Evolutionary conservation across 2,113 vertebrate genomes (phyloP).

Genomic region (Alligator mississippiensis): DNA sequence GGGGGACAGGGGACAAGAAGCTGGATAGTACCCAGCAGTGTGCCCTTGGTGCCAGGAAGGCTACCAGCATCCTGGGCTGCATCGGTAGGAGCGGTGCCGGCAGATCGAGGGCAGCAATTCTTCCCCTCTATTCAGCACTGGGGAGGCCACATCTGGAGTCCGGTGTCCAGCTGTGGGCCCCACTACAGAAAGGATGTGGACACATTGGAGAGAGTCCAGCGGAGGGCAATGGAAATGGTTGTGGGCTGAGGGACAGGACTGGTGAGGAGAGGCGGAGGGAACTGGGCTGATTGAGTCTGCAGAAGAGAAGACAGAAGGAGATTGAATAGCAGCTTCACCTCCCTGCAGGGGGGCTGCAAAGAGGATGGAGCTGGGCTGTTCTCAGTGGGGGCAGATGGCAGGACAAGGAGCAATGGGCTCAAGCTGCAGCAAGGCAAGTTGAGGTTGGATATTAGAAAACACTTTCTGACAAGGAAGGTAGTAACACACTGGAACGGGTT

Average conservation of each 20-base stretch:
- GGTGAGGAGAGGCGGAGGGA: neutral
- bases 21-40: neutral
- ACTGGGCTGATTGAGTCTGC: neutral
- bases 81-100: neutral
- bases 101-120: neutral
- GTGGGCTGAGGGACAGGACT: neutral
- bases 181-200: neutral
- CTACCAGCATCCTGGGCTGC: neutral
- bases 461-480: too few relatives aligned
- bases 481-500: too few relatives aligned
- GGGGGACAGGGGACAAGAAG: neutral
- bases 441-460: too few relatives aligned
- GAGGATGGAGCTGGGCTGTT: too few relatives aligned
- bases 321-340: too few relatives aligned
- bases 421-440: too few relatives aligned
- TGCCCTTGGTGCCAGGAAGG: neutral
- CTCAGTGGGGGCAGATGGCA: too few relatives aligned
- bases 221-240: neutral
- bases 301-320: neutral
- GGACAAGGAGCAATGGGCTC: too few relatives aligned
- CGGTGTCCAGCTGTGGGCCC: too few relatives aligned
- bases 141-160: neutral
- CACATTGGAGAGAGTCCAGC: neutral
- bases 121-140: fast-evolving
- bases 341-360: too few relatives aligned